phyloP scores from a whole-genome alignment of 1,140 invertebrate genomes.

The Heliconius congener region DNA sequence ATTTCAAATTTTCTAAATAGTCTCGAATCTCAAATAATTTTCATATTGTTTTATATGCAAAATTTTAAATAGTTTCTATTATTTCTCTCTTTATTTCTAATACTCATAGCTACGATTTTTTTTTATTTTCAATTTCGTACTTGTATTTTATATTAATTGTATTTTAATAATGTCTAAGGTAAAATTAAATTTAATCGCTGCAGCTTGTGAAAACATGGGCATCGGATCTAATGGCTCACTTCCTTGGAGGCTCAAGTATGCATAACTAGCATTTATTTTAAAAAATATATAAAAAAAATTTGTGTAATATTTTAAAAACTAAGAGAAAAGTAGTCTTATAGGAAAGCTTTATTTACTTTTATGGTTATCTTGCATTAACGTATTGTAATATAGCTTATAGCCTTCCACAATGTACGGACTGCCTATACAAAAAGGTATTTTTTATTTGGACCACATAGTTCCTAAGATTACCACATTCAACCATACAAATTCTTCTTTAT shows the following conservation, averaged over 20 bases:
- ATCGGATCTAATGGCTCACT: slow-evolving; percentile 85
- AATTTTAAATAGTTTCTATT: too few species aligned
- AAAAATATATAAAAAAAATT: not conserved
- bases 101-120: too few species aligned
- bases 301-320: not conserved
- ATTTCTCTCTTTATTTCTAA: too few species aligned
- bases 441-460: too few species aligned
- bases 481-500: too few species aligned
- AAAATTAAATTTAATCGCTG: slow-evolving; percentile 91
- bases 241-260: slow-evolving; percentile 93
- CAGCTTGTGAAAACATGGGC: slow-evolving; percentile 92
- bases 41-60: too few species aligned
- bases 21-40: not conserved
- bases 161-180: slow-evolving; percentile 57
- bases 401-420: too few species aligned
- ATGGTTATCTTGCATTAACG: too few species aligned
- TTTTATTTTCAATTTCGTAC: not conserved
- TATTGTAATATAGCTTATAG: too few species aligned
- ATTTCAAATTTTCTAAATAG: not conserved
- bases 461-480: too few species aligned
- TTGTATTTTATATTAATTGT: not conserved
- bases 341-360: too few species aligned
- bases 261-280: not conserved
- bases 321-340: not conserved
- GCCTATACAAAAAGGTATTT: too few species aligned